Conservation (phyloP, 2,113 vertebrate species). For the Neotragus moschatus region DNA sequence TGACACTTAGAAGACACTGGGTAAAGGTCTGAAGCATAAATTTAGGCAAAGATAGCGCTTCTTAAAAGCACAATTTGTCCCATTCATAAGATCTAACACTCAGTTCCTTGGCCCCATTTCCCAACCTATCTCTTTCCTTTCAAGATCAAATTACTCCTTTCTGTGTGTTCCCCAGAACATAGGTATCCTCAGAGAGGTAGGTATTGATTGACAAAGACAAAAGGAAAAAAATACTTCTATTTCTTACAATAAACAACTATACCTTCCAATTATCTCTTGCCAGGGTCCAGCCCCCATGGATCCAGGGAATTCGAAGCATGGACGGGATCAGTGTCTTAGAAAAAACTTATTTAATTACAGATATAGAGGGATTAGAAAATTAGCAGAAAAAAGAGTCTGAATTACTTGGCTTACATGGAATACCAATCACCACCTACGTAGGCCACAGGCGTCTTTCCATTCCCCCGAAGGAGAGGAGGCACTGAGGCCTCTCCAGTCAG, state of each 20-base stretch:
- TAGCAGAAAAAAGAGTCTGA: too few relatives aligned
- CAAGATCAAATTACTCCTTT: slow-evolving; percentile 47
- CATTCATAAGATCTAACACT: background rate
- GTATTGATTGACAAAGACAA: slow-evolving; percentile 54
- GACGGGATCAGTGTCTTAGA: too few relatives aligned
- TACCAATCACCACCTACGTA: too few relatives aligned
- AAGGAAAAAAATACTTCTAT: slow-evolving; percentile 24
- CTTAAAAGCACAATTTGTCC: background rate
- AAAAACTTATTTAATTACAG: too few relatives aligned
- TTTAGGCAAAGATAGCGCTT: background rate
- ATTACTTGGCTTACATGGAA: too few relatives aligned
- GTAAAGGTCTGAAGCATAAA: background rate
- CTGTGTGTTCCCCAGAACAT: background rate
- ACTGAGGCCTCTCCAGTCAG: too few relatives aligned
- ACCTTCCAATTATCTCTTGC: slow-evolving; percentile 23
- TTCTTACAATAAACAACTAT: slow-evolving; percentile 43
- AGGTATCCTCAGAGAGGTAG: slow-evolving; percentile 14
- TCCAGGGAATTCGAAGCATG: too few relatives aligned
- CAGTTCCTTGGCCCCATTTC: background rate
- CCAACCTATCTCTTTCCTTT: slow-evolving; percentile 37
- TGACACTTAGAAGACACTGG: background rate
- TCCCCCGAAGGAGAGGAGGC: too few relatives aligned
- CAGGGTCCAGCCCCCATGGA: too few relatives aligned
- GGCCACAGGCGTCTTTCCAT: too few relatives aligned
- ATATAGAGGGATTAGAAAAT: too few relatives aligned